Conservation (phyloP, 2,797 vertebrate genomes). For the Anguilla marmorata region DNA sequence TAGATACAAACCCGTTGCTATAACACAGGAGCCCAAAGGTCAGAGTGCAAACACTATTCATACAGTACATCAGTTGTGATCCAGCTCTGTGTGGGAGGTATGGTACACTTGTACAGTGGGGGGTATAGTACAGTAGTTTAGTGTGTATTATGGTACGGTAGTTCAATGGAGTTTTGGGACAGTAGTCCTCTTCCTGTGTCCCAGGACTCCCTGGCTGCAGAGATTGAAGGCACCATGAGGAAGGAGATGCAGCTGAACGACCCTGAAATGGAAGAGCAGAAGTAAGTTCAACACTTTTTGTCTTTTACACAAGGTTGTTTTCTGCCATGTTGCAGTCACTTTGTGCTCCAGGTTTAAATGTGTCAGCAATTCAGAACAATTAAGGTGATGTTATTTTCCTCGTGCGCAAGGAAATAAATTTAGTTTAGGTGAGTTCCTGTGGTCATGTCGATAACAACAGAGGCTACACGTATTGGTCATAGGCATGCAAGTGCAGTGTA, state of each 20-base stretch:
- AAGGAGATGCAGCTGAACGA: conserved; percentile 91
- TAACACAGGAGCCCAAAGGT: neutral
- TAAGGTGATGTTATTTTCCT: neutral
- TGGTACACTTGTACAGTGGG: no score
- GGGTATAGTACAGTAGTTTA: no score
- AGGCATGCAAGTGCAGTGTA: neutral
- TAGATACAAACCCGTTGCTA: neutral
- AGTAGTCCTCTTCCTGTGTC: conserved; percentile 34
- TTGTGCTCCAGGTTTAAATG: neutral
- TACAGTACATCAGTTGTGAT: neutral
- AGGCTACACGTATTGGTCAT: no score
- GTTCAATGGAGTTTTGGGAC: neutral
- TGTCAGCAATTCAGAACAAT: neutral
- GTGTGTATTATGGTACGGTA: neutral
- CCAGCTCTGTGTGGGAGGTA: neutral
- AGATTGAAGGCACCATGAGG: conserved; percentile 98
- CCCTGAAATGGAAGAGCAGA: conserved; percentile 83
- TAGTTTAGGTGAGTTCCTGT: neutral
- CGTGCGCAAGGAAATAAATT: neutral
- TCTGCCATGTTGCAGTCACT: neutral
- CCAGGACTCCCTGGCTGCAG: conserved; percentile 95
- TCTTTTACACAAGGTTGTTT: neutral
- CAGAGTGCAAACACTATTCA: neutral
- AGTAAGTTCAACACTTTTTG: conserved; percentile 62
- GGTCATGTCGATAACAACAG: no score